Evolutionary conservation across 2,113 vertebrate species (phyloP), one percentile per base, ranked within the genome.

Genomic region (Pelvicachromis taeniatus): DNA sequence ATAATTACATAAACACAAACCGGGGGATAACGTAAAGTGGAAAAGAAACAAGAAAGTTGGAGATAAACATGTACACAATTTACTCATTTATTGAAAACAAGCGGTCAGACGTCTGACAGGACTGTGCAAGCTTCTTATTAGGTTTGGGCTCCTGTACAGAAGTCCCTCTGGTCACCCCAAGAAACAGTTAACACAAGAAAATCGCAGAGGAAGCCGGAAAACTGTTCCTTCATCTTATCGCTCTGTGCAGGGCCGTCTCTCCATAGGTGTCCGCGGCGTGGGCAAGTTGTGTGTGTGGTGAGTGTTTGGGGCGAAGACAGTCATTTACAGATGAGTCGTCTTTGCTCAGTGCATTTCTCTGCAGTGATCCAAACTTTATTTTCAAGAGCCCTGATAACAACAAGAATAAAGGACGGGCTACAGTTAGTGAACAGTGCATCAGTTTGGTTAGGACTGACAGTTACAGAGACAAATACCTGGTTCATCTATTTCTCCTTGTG

Each of bases 401-500:
- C 59, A 78, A 21, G 31, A 23, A 50, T 0, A 50, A 16, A 70
- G 23, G 42, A 75, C 0, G 45, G 10, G 13, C 10, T n/a, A 1
- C 7, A 6, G 14, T 53, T 11, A 75, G 16, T 31, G 23, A 75
- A 31, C 23, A 0, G 9, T 16, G 14, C 26, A 50, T 31, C 23
- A 50, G 42, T 75, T 29, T 50, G 42, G 42, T 75, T 7, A 31
- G 68, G 9, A 29, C 5, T 23, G 79, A 40, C 21, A 21, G 26
- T 13, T 42, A 10, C 9, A 59, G 31, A 70, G 7, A 48, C 53
- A 61, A 68, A 61, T 92, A 96, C 94, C 90, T 94, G 65, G 17
- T 86, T 88, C 35, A 86, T 77, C 94, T 96, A 99, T 85, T 99
- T 99, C 86, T 99, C 99, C 93, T 99, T 97, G 95, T 99, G 99